Evolutionary conservation across 1,140 invertebrate genomes (phyloP), one percentile per base, ranked within the genome.

Genomic region (Drosophila bipectinata): DNA sequence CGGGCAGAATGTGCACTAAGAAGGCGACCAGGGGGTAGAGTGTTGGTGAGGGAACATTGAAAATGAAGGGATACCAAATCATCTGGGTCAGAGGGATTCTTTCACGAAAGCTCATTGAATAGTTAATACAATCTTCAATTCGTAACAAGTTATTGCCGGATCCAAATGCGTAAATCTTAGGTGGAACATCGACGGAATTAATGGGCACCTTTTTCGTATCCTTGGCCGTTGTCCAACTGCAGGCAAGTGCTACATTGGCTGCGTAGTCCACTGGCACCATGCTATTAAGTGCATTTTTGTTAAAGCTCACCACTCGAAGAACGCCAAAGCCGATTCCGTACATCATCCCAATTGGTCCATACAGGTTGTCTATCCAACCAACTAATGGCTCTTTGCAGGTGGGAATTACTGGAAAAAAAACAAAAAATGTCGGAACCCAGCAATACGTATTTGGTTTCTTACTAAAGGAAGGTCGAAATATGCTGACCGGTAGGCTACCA

Each of bases 311-410:
- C 92, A 95, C 93, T 53, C 95, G 94, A 2, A 98, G 80, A 0
- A 97, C 92, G 24, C 97, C 97, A 51, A 95, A 94, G 7, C 94
- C 94, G 18, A 93, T 93, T 2, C 95, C 95, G 12, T 94, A 94
- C 8, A 95, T 66, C 0, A 95, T 88, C 14, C 95, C 96, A 54
- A 96, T 97, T 5, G 97, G 96, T 47, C 97, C 97, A 90, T 98
- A 98, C 62, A 97, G 93, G 84, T 98, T 99, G 89, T 98, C 97
- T 18, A 98, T 97, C 96, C 97, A 98, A 2, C 96, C 95, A 12
- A 91, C 53, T 0, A 94, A 75, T 0, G 95, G 95, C 66, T 98
- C 97, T 52, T 94, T 94, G 91, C 95, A 95, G 0, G 96, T 95
- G 0, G 96, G 96, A 30, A 97, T 94, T 24, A 98, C 96, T 95